These are phyloP conservation scores for Acrobeloides nanus DNA, from an alignment of 2,888 invertebrate genomes.

Conservation along the genomic window DNA sequence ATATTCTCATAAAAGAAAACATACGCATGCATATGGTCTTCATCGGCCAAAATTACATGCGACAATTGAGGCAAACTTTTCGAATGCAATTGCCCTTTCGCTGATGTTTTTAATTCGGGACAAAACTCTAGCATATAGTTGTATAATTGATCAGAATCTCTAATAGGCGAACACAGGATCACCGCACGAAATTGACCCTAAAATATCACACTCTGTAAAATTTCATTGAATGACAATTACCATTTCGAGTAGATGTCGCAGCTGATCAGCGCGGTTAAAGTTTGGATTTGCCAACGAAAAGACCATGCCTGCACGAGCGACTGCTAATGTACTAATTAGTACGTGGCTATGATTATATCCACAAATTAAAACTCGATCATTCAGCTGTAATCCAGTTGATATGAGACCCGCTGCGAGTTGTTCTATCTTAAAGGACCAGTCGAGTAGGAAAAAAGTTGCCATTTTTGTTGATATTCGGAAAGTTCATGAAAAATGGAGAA, in stretches of 20 bases:
- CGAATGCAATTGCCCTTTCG: constrained; percentile 28
- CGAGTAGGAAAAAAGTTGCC: too few species aligned
- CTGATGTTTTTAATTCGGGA: constrained; percentile 35
- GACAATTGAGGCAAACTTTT: constrained; percentile 54
- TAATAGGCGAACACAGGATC: constrained; percentile 43
- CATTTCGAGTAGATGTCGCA: constrained; percentile 28
- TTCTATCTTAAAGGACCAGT: too few species aligned
- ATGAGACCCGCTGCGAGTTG: constrained; percentile 53
- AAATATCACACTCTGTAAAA: constrained; percentile 7
- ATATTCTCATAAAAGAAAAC: too few species aligned
- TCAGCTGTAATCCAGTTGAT: constrained; percentile 54
- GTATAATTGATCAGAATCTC: constrained; percentile 29
- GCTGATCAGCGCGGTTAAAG: constrained; percentile 27
- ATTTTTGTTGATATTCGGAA: too few species aligned
- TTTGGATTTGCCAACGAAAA: constrained; percentile 49
- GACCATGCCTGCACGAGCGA: constrained; percentile 55
- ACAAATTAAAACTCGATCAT: constrained; percentile 57
- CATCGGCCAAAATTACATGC: constrained; percentile 54
- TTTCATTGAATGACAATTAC: constrained; percentile 9
- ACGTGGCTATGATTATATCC: constrained; percentile 55
- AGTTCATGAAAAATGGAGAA: too few species aligned
- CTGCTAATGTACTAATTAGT: constrained; percentile 37
- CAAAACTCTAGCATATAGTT: constrained; percentile 32
- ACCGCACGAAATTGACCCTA: constrained; percentile 56
- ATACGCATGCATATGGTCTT: constrained; percentile 50